These are phyloP conservation scores for Columba janthina DNA, from an alignment of 2,113 vertebrate genomes.

Conservation along the genomic window DNA sequence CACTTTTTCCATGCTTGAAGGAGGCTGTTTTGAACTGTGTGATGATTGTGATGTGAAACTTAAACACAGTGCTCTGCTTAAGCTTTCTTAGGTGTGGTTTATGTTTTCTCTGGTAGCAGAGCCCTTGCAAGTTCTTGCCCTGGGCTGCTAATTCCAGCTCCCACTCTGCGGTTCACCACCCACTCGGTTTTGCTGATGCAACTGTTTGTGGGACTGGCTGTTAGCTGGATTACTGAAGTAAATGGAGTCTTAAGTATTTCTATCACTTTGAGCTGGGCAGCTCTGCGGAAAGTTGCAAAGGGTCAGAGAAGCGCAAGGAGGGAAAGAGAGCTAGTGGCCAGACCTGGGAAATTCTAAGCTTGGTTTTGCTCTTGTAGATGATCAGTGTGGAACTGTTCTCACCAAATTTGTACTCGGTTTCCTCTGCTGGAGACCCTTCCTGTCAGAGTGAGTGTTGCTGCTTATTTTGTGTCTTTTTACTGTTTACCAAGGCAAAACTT, in stretches of 20 bases:
- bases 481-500: neutral
- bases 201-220: neutral
- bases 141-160: neutral
- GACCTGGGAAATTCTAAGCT: neutral
- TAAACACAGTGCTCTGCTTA: neutral
- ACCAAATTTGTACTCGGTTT: neutral
- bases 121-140: neutral
- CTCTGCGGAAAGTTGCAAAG: neutral
- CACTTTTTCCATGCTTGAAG: neutral
- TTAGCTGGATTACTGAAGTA: neutral
- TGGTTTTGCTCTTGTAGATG: neutral
- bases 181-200: neutral
- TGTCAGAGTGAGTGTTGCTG: neutral
- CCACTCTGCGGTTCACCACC: neutral
- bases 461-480: neutral
- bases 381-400: neutral
- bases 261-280: neutral
- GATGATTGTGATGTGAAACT: neutral
- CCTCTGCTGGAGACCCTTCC: neutral
- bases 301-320: neutral
- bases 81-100: neutral
- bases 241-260: neutral
- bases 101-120: neutral
- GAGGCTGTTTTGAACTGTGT: neutral
- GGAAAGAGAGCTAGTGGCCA: neutral